phyloP scores from a whole-genome alignment of 1,140 invertebrate species.

The Plodia interpunctella region DNA sequence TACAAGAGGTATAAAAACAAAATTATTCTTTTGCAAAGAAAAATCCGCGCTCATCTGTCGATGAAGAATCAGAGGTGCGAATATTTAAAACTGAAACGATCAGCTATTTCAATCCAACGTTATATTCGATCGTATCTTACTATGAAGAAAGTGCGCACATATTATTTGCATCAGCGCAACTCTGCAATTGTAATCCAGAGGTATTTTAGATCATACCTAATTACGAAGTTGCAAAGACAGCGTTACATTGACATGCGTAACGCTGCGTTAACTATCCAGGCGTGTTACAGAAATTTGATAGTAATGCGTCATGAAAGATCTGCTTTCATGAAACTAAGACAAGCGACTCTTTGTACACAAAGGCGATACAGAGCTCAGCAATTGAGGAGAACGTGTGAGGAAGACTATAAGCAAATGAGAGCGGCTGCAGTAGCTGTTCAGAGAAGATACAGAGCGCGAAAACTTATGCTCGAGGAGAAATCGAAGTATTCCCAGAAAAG shows the following conservation, averaged over 20 bases:
- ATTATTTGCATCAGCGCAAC: constrained; percentile 54
- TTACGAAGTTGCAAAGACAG: constrained; percentile 32
- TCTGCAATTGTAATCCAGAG: constrained; percentile 43
- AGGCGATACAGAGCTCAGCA: constrained; percentile 49
- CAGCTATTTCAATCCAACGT: constrained; percentile 66
- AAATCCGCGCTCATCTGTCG: constrained; percentile 54
- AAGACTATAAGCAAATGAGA: constrained; percentile 36
- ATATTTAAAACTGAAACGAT: constrained; percentile 53
- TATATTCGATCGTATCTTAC: constrained; percentile 55
- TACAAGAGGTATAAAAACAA: constrained; percentile 45
- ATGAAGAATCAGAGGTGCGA: constrained; percentile 52
- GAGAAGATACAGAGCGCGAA: constrained; percentile 45
- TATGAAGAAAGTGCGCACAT: constrained; percentile 48
- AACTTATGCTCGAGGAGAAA: constrained; percentile 51
- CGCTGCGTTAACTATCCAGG: constrained; percentile 41
- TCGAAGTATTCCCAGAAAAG: constrained; percentile 42
- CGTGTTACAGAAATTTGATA: constrained; percentile 37
- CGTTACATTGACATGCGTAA: constrained; percentile 34
- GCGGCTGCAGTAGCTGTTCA: constrained; percentile 49
- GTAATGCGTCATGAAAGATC: constrained; percentile 34
- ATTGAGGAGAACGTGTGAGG: constrained; percentile 33
- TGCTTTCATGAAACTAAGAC: constrained; percentile 37
- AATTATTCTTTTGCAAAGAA: constrained; percentile 61
- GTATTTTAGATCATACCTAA: constrained; percentile 37
- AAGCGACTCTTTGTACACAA: constrained; percentile 44